Percentiles rank a stretch among this genome's conserved stretches.
Evolutionary conservation across 2,888 invertebrate species (phyloP).

Genomic region (Drosophila rubida): DNA sequence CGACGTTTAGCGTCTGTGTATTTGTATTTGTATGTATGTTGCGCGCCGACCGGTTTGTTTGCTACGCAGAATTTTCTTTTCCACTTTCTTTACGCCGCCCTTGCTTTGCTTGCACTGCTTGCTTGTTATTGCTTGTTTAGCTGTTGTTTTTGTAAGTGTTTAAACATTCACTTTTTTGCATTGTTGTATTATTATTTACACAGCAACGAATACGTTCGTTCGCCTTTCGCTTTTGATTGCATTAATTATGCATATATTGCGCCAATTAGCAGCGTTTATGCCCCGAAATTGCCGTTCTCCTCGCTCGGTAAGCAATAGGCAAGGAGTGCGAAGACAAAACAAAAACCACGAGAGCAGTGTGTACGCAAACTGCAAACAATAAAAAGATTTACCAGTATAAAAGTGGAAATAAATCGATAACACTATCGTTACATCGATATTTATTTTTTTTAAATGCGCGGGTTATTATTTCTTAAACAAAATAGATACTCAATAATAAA

Average conservation of each 20-base stretch:
- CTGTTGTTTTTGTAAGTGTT: not conserved
- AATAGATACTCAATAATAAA: too few relatives aligned
- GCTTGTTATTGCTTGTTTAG: conserved; percentile 29
- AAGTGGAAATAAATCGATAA: conserved; percentile 22
- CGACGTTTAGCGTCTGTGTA: conserved; percentile 58
- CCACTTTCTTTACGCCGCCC: conserved; percentile 60
- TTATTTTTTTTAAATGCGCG: not conserved
- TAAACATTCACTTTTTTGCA: conserved; percentile 52
- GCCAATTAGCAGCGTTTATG: conserved; percentile 44
- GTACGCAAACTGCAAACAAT: conserved; percentile 12
- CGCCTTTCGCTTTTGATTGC: conserved; percentile 71
- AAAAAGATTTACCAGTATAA: too few relatives aligned
- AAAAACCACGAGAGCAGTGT: conserved; percentile 57
- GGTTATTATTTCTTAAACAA: too few relatives aligned
- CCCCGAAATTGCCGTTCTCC: conserved; percentile 54
- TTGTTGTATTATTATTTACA: conserved; percentile 47
- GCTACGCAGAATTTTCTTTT: conserved; percentile 77
- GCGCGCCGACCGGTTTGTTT: conserved; percentile 75
- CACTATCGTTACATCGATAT: conserved; percentile 7
- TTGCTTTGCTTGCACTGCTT: conserved; percentile 36
- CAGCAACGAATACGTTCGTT: conserved; percentile 29
- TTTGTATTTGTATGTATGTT: conserved; percentile 60
- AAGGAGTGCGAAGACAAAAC: conserved; percentile 62
- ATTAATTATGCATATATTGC: conserved; percentile 57
- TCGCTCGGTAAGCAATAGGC: conserved; percentile 42